Base-by-base conservation (phyloP, 2,113 vertebrate genomes). In the Vidua chalybeata region DNA sequence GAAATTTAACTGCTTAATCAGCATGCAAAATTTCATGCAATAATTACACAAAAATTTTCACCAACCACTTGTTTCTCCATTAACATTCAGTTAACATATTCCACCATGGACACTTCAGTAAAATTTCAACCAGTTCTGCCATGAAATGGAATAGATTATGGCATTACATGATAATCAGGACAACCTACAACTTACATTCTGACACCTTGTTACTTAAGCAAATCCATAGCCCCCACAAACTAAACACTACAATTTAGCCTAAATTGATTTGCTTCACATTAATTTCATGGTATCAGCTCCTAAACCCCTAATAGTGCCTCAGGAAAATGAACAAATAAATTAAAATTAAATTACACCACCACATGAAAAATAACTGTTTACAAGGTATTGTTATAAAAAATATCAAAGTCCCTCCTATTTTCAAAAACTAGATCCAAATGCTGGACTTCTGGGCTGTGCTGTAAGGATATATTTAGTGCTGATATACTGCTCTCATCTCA, bases 381-480 rank as follows among this genome's bases (percentile, higher is more conserved):
- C 22, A n/a, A 33, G 8, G 16, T 49, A 15, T 7, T 31, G 54
- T 20, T 61, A 45, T 33, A 48, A 55, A 79, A 75, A 71, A 73
- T 17, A 91, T 5, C 23, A 1, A 89, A 58, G 45, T 21, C 27
- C 13, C 51, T 27, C 26, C 59, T 46, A 31, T 31, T 59, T 89
- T 64, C 56, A 61, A 82, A 69, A 79, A 30, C 21, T 31, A 15
- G 28, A 72, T 67, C 43, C 46, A 66, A 77, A 69, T 72, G 27
- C 39, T 54, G 28, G 46, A 56, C 27, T 74, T 48, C 21, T 48
- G 55, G 27, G 75, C 64, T 78, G 49, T 73, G 78, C 68, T 78
- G 22, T 35, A 80, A 61, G 27, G 80, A 73, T 91, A 83, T 86
- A 90, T 92, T 96, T 89, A 87, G 78, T 85, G 51, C 71, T 72